These are phyloP conservation scores for Hedya salicella DNA, from an alignment of 2,888 invertebrate genomes.

Conservation along the genomic window DNA sequence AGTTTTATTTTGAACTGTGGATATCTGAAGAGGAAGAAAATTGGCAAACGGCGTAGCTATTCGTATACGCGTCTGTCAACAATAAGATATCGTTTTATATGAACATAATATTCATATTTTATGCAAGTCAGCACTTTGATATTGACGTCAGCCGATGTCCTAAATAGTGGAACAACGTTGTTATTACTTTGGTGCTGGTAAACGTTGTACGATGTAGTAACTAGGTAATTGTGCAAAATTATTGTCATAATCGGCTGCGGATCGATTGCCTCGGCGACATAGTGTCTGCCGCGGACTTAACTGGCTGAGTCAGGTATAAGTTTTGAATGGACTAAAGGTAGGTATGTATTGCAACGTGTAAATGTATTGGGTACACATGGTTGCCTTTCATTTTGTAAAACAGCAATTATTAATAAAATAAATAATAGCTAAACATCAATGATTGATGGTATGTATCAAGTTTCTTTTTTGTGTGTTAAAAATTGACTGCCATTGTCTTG, in stretches of 20 bases:
- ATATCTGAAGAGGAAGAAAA: background rate
- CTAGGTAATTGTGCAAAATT: conserved; percentile 22
- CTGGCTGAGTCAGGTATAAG: background rate
- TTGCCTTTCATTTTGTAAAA: too few relatives aligned
- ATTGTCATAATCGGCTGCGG: conserved; percentile 9
- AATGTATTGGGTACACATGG: background rate
- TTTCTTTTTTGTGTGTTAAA: too few relatives aligned
- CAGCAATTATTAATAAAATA: too few relatives aligned
- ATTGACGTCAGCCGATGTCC: conserved; percentile 28
- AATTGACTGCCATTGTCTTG: too few relatives aligned
- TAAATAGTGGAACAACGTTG: conserved; percentile 20
- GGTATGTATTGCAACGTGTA: background rate
- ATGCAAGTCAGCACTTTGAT: conserved; percentile 14
- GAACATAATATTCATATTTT: background rate
- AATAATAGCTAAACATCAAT: too few relatives aligned
- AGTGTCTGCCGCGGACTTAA: conserved; percentile 18
- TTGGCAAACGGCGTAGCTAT: background rate
- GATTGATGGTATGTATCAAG: too few relatives aligned
- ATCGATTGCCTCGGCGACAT: conserved; percentile 19
- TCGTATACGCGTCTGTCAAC: background rate
- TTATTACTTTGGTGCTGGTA: conserved; percentile 5
- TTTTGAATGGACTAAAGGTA: background rate
- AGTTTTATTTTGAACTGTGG: too few relatives aligned
- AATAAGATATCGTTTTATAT: background rate
- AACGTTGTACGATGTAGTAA: conserved; percentile 4